phyloP scores from a whole-genome alignment of 2,113 vertebrate species.

The Leptosomus discolor region DNA sequence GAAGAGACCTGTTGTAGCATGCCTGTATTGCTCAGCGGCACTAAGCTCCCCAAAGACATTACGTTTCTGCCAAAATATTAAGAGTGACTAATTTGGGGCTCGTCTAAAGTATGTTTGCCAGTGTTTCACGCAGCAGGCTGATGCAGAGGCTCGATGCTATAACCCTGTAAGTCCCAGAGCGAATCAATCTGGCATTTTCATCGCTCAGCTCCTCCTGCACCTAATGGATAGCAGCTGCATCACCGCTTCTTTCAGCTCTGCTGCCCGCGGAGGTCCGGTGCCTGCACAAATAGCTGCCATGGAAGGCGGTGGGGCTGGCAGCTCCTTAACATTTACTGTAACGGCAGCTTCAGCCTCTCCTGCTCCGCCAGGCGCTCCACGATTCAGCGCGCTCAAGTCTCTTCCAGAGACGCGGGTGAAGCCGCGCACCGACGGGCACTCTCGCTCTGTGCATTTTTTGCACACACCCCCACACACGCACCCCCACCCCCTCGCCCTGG shows the following conservation, averaged over 20 bases:
- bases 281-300: neutral
- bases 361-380: neutral
- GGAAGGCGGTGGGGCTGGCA: rapidly evolving
- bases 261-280: neutral
- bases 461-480: neutral
- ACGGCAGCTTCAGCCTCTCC: neutral
- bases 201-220: neutral
- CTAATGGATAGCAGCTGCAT: neutral
- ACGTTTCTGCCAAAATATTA: neutral
- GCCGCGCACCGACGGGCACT: neutral
- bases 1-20: neutral
- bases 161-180: neutral
- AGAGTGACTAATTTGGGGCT: neutral
- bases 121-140: neutral
- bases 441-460: neutral
- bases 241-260: neutral
- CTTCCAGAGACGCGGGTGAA: neutral
- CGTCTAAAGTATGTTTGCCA: rapidly evolving
- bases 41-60: neutral
- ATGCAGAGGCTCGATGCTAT: neutral
- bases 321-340: neutral
- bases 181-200: neutral
- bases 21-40: neutral
- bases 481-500: too few species aligned
- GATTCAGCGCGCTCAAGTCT: neutral